Evolutionary conservation across 1,140 invertebrate genomes (phyloP).

Genomic region (Probaryconus sp.): DNA sequence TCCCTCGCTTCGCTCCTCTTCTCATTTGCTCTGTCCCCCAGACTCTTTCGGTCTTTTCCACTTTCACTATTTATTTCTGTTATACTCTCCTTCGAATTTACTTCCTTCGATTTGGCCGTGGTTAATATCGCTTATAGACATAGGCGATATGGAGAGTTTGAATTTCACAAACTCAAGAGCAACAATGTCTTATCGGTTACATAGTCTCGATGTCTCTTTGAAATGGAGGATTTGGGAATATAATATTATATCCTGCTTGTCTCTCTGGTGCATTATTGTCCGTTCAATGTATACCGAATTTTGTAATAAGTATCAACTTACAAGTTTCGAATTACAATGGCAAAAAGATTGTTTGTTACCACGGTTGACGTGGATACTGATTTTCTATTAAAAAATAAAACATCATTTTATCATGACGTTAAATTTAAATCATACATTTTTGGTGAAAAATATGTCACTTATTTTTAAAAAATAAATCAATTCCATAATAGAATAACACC

Average conservation of each 20-base stretch:
- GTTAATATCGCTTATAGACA: constrained; percentile 21
- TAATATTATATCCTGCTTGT: constrained; percentile 41
- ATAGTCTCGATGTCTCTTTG: constrained; percentile 23
- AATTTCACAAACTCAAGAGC: constrained; percentile 36
- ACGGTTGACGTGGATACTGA: constrained; percentile 8
- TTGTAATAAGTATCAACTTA: constrained; percentile 44
- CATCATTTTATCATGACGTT: constrained; percentile 12
- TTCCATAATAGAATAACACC: constrained; percentile 44
- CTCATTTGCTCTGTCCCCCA: too few relatives aligned
- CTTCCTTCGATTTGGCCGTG: neutral
- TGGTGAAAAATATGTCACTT: too few relatives aligned
- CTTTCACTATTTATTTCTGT: constrained; percentile 8
- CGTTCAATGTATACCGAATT: constrained; percentile 16
- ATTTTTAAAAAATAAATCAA: too few relatives aligned
- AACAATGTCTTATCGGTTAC: constrained; percentile 57
- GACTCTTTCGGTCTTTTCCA: neutral
- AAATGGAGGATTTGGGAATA: constrained; percentile 43
- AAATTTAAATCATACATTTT: too few relatives aligned
- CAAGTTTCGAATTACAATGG: constrained; percentile 43
- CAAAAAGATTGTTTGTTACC: constrained; percentile 40
- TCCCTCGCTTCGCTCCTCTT: too few relatives aligned
- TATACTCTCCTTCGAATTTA: constrained; percentile 3
- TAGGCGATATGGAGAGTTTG: constrained; percentile 32
- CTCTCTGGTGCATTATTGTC: constrained; percentile 45
- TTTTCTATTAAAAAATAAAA: constrained; percentile 29